Evolutionary conservation across 2,113 vertebrate species (phyloP), one percentile per base, ranked within the genome.

Genomic region (Bungarus multicinctus): DNA sequence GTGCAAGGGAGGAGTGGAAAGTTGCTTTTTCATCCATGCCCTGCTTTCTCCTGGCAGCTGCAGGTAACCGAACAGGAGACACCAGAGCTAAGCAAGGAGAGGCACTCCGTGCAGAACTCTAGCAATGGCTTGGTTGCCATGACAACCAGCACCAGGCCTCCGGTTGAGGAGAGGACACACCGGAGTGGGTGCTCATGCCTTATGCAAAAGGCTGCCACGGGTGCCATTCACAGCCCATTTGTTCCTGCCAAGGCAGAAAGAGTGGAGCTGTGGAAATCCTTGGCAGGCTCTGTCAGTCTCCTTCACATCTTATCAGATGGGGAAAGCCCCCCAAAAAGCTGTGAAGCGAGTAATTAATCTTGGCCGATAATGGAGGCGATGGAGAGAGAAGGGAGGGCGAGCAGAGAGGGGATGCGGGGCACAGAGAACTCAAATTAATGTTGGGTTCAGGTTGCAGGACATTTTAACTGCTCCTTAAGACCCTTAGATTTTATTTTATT

Each of bases 221-320:
- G 0, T 74, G 93, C 86, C 0, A 0, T 60, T 0, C 11, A 92
- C 52, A 94, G 93, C 74, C 0, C 0, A 88, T 69, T 92, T 90
- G 52, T 91, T 94, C 89, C 58, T 58, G 0, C 6, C 92, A 89
- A 94, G 91, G 85, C 39, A 89, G 85, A 34, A 95, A 96, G 92
- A 52, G 89, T 92, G 92, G 93, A 96, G 92, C 96, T 94, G 94
- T 23, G 93, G 96, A 88, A 95, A 93, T 93, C 95, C 95, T 95
- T 96, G 96, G 95, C 97, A 94, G 92, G 93, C 94, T 91, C 96
- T 96, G 97, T 97, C 97, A 97, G 96, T 94, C 95, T 96, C 57
- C 93, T 96, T 97, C 97, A 96, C 96, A 95, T 95, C 0, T 96
- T 96, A 97, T 97, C 97, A 97, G 95, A 96, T 94, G 95, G 95